Evolutionary conservation across 1,140 invertebrate genomes (phyloP), one percentile per base, ranked within the genome.

Genomic region (Apis cerana): DNA sequence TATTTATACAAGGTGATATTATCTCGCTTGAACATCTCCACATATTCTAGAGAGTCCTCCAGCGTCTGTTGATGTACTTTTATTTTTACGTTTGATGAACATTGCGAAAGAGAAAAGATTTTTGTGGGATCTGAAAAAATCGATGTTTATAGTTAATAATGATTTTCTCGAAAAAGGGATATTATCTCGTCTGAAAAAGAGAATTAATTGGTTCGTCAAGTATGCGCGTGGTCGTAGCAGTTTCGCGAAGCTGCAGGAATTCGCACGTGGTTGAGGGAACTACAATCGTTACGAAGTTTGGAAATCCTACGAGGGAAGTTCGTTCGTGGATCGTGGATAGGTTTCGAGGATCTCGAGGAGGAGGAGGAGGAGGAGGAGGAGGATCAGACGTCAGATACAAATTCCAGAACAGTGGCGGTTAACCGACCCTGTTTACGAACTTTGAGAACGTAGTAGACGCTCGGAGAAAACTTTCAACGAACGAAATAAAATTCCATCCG

Each of bases 381-480:
- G 78, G 78, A 80, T 80, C 78, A 64, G 69, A 80, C 69, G 78
- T 64, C 69, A 68, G 69, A 80, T 74, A 74, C 48, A 64, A 74
- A 80, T 80, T 64, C 68, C 59, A 17, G 69, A 80, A 72, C 58
- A 62, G 48, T 43, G 58, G 69, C 69, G 78, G 78, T 80, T 74
- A 72, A 64, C 78, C 78, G 59, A 80, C 9, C 56, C 78, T 80
- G 69, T 80, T 74, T 74, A 56, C 58, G 69, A 80, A 80, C 50
- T 80, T 72, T 52, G 52, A 9, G 77, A 52, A 71, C 33, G 33
- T 52, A 27, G 33, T 52, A 27, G 64, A 78, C 27, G 54, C n/a
- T 7, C 13, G 2, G 19, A 23, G 21, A 13, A 70, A 56, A 50
- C 67, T 50, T 61, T 61, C 43, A 21, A 8, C 27, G n/a, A 64